phyloP scores from a whole-genome alignment of 2,797 vertebrate genomes.

The Thripadectes ignobilis region DNA sequence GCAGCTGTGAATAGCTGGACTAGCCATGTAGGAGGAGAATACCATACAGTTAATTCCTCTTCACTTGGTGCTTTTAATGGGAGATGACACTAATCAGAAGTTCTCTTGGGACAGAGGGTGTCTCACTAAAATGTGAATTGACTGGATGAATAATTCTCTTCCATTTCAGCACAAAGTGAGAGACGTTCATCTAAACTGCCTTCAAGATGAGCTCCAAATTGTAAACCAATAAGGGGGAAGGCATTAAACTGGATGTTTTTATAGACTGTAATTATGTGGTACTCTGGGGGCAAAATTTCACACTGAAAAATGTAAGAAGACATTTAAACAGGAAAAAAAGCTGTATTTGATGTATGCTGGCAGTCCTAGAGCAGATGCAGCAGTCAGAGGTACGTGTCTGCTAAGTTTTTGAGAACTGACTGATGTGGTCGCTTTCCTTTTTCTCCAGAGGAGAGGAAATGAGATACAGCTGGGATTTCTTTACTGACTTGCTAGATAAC shows the following conservation, averaged over 20 bases:
- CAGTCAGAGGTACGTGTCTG: neutral
- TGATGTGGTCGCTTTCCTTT: neutral
- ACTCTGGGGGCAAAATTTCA: neutral
- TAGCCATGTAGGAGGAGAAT: neutral
- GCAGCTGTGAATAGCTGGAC: neutral
- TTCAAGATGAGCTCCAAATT: neutral
- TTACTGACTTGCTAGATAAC: neutral
- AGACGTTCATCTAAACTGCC: neutral
- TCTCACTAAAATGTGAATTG: neutral
- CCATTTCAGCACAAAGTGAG: fast-evolving
- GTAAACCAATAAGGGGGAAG: neutral
- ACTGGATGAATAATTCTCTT: neutral
- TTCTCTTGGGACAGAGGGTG: neutral
- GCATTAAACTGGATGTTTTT: neutral
- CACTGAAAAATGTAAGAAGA: neutral
- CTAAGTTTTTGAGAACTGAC: neutral
- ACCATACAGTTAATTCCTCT: neutral
- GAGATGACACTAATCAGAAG: neutral
- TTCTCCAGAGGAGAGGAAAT: neutral
- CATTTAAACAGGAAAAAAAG: neutral
- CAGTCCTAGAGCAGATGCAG: neutral
- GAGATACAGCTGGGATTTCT: neutral
- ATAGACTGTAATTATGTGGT: neutral
- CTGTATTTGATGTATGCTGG: neutral
- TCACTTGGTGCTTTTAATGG: neutral